Evolutionary conservation across 2,113 vertebrate genomes (phyloP).

Genomic region (Philantomba maxwellii): DNA sequence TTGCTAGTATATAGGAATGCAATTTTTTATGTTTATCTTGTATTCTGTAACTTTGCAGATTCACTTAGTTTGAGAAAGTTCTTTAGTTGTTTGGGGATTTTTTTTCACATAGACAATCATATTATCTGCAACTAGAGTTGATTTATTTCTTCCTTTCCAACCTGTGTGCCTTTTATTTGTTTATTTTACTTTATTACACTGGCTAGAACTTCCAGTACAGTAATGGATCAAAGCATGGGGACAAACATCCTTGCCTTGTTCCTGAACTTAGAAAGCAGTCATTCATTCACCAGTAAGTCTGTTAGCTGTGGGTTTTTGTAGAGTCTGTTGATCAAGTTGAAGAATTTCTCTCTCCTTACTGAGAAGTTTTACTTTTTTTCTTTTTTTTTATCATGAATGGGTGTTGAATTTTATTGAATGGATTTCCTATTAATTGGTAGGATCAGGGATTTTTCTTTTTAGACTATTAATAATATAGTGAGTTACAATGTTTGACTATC

Average conservation of each 20-base stretch:
- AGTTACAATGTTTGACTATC: background rate
- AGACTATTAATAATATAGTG: background rate
- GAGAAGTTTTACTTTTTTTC: background rate
- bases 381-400: background rate
- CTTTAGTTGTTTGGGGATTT: background rate
- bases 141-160: background rate
- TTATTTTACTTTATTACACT: background rate
- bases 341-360: background rate
- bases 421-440: background rate
- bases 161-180: background rate
- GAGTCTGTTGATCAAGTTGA: background rate
- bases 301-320: background rate
- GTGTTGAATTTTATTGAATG: background rate
- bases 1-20: background rate
- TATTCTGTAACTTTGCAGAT: background rate
- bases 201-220: background rate
- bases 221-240: background rate
- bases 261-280: background rate
- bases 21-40: background rate
- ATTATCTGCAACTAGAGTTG: background rate
- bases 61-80: background rate
- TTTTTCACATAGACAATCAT: background rate
- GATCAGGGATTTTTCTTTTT: background rate
- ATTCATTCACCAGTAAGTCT: background rate
- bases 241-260: background rate